These are phyloP conservation scores for Platynereis dumerilii DNA, from an alignment of 2,888 invertebrate species.

Conservation along the genomic window DNA sequence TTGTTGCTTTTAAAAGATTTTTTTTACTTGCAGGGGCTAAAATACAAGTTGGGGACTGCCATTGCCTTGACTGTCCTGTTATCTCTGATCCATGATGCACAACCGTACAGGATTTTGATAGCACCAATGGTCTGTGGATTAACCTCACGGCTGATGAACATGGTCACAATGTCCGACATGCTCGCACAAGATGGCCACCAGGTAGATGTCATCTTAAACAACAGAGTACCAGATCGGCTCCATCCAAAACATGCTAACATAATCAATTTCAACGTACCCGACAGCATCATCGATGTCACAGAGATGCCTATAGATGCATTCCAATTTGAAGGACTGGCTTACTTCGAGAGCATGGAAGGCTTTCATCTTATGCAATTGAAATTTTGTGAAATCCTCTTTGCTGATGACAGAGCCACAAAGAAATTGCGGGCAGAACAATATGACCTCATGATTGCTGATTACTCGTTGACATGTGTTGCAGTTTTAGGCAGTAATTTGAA, in stretches of 20 bases:
- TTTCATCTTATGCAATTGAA: no score
- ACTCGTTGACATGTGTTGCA: not conserved
- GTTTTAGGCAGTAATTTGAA: not conserved
- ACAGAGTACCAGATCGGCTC: not conserved
- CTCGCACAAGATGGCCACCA: no score
- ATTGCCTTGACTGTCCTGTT: no score
- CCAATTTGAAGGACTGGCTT: no score
- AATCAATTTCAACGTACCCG: not conserved
- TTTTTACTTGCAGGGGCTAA: no score
- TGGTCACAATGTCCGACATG: not conserved
- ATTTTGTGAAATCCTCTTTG: not conserved
- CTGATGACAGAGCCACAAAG: not conserved
- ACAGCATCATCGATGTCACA: not conserved
- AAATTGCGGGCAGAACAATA: not conserved
- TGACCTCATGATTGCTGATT: not conserved
- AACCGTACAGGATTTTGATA: not conserved
- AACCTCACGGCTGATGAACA: not conserved
- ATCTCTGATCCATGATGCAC: no score
- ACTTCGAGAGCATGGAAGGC: no score
- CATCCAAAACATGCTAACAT: not conserved
- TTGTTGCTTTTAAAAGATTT: no score
- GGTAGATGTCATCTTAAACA: not conserved
- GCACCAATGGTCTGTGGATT: not conserved
- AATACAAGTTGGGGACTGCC: no score
- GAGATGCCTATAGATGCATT: no score